phyloP scores from a whole-genome alignment of 2,113 vertebrate species.

The Poecilia latipinna region DNA sequence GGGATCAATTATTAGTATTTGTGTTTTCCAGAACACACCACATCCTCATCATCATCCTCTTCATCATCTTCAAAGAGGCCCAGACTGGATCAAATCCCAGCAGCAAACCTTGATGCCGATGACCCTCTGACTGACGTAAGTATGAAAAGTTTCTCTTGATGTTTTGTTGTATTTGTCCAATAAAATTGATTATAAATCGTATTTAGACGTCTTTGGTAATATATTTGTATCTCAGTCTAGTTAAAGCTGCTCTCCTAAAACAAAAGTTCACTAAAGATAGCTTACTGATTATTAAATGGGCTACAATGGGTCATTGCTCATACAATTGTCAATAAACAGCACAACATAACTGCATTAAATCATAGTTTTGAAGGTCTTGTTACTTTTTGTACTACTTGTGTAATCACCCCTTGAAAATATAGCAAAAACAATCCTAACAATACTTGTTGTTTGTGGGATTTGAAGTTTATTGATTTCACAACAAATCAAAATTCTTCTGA shows the following conservation, averaged over 20 bases:
- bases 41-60: conserved; percentile 83
- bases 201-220: neutral
- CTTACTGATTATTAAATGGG: too few species aligned
- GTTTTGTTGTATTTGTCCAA: neutral
- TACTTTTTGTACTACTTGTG: too few species aligned
- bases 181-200: neutral
- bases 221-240: neutral
- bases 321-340: too few species aligned
- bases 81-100: conserved; percentile 96
- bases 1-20: neutral
- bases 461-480: too few species aligned
- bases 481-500: too few species aligned
- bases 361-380: too few species aligned
- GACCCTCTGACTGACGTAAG: conserved; percentile 97
- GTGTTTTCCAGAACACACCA: conserved; percentile 88
- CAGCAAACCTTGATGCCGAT: conserved; percentile 96
- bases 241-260: neutral
- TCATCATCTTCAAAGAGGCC: conserved; percentile 96
- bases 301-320: too few species aligned
- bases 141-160: neutral
- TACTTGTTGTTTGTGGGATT: too few species aligned
- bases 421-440: too few species aligned
- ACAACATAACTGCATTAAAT: too few species aligned
- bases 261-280: neutral
- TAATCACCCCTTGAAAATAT: too few species aligned